Evolutionary conservation across 2,888 invertebrate species (phyloP).

Genomic region (Pristionchus arcanus): DNA sequence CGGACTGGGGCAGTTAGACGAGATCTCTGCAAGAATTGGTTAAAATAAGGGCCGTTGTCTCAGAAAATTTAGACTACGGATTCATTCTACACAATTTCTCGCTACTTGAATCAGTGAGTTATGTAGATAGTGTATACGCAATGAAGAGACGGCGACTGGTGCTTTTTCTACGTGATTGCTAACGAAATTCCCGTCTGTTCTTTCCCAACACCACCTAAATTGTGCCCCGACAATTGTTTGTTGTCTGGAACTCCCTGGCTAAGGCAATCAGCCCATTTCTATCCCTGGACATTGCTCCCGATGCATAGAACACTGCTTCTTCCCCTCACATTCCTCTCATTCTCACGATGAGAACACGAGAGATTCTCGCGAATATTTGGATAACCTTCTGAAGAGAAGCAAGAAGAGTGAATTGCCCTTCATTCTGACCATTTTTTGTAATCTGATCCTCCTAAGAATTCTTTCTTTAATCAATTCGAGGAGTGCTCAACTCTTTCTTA

Average conservation of each 20-base stretch:
- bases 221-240: too few relatives aligned
- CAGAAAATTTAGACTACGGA: too few relatives aligned
- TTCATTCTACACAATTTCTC: too few relatives aligned
- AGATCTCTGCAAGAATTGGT: neutral
- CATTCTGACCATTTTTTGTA: slow-evolving; percentile 2
- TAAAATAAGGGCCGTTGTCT: too few relatives aligned
- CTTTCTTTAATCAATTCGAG: neutral
- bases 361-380: slow-evolving; percentile 17
- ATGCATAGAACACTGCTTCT: neutral
- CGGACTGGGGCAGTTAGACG: neutral
- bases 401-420: neutral
- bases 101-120: too few relatives aligned
- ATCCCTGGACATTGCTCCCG: neutral
- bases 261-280: neutral
- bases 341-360: neutral
- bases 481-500: neutral
- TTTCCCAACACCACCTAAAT: too few relatives aligned
- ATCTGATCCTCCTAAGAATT: neutral
- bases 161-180: too few relatives aligned
- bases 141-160: too few relatives aligned
- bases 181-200: too few relatives aligned
- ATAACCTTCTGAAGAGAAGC: slow-evolving; percentile 20
- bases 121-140: too few relatives aligned
- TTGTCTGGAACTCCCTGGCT: neutral
- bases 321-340: neutral